Base-by-base conservation (phyloP, 2,113 vertebrate genomes). In the Myiagra hebetior region DNA sequence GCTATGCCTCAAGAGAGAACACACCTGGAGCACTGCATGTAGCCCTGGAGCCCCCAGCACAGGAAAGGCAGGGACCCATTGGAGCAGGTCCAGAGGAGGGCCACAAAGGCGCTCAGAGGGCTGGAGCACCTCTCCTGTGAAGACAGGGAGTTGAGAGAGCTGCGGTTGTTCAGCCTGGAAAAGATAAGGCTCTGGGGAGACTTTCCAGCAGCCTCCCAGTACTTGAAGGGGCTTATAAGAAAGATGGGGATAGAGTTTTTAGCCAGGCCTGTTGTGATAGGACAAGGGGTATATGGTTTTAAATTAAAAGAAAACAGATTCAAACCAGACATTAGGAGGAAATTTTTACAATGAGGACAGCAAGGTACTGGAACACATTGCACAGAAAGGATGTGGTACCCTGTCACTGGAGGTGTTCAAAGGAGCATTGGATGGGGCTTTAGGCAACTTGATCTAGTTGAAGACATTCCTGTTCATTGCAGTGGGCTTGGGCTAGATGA, bases 1-100 rank as follows among this genome's bases (percentile, higher is more conserved):
- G 44, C 30, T 39, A 7, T 0, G 0, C 19, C 68, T 57, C 2
- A 2, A 57, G 63, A 76, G 59, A 46, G 49, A 52, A 1, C 17
- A 50, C 62, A n/a, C 14, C 62, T 20, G 42, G 28, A 42, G 41
- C n/a, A 0, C 76, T 44, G 37, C 20, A 26, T 46, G 37, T 20
- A 77, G 39, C 44, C 59, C 70, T 23, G 41, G n/a, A 67, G 22
- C 30, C 13, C 67, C 47, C 18, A 55, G 68, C 47, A 31, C n/a
- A 55, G 31, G 47, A 42, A 27, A 21, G 60, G 19, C 41, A 62
- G 22, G 26, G 26, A 55, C 20, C 30, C 31, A 5, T 11, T 65
- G 46, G 30, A 46, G n/a, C 13, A 18, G 27, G 19, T 60, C 39
- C n/a, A 42, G 62, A 27, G 47, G 20, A n/a, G 39, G 11, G 13